Conservation (phyloP, 2,797 vertebrate genomes). For the Falco biarmicus region DNA sequence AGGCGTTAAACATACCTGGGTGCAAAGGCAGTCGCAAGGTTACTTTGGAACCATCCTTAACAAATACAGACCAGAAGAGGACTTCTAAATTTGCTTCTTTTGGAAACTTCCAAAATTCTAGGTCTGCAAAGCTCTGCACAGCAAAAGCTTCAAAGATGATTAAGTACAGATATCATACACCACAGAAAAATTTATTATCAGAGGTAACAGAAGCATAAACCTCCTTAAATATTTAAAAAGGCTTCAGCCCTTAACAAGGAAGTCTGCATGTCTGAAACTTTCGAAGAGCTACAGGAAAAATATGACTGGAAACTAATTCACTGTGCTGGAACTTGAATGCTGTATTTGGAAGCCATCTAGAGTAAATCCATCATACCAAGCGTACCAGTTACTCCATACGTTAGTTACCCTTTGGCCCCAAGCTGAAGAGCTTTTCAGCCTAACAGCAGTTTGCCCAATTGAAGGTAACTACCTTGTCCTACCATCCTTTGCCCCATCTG, state of each 20-base stretch:
- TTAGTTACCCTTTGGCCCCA: neutral
- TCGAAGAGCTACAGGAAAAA: neutral
- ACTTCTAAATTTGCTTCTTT: neutral
- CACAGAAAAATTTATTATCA: neutral
- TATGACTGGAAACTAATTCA: neutral
- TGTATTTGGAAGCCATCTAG: neutral
- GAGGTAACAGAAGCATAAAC: neutral
- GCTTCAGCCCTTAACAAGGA: neutral
- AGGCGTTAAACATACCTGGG: neutral
- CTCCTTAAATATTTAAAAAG: neutral
- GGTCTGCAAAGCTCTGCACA: neutral
- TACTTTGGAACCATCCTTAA: neutral
- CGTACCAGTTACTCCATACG: fast-evolving
- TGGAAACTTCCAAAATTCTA: neutral
- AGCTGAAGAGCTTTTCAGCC: neutral
- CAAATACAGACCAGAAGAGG: neutral
- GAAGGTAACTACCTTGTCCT: neutral
- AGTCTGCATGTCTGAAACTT: neutral
- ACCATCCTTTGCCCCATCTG: neutral
- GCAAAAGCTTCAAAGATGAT: neutral
- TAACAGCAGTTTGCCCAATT: neutral
- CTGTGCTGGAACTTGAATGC: neutral
- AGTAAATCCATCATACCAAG: neutral
- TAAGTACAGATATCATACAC: neutral
- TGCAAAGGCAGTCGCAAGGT: neutral